Conservation (phyloP, 1,140 invertebrate species). For the Drosophila micromelanica region DNA sequence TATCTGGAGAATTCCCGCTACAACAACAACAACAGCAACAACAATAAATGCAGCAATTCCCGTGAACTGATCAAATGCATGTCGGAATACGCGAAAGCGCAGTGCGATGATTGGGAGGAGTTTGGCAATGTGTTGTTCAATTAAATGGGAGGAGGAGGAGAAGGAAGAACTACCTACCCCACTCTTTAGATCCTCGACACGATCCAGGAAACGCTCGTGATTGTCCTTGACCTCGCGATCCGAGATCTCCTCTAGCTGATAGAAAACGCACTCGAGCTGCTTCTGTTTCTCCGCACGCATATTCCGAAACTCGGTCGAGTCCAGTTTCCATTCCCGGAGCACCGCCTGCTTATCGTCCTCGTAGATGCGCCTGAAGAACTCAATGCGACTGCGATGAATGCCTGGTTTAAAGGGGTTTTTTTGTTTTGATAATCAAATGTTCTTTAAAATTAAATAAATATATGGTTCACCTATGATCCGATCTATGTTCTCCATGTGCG, state of each 20-base stretch:
- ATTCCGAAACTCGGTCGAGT: conserved; percentile 83
- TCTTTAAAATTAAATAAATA: too few relatives aligned
- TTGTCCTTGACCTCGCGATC: conserved; percentile 55
- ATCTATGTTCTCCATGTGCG: conserved; percentile 89
- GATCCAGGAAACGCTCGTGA: conserved; percentile 80
- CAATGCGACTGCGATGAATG: conserved; percentile 85
- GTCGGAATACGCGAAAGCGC: conserved; percentile 85
- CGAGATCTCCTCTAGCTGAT: conserved; percentile 69
- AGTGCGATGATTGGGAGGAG: conserved; percentile 86
- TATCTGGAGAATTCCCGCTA: conserved; percentile 85
- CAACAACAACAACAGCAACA: conserved; percentile 39
- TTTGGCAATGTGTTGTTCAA: conserved; percentile 68
- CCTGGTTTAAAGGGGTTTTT: conserved; percentile 62
- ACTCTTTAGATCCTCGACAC: conserved; percentile 85
- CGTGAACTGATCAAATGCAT: conserved; percentile 85
- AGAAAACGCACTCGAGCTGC: conserved; percentile 77
- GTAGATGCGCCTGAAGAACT: conserved; percentile 86
- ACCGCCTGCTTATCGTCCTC: conserved; percentile 85
- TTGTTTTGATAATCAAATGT: neutral
- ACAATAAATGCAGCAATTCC: conserved; percentile 43
- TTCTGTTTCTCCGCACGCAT: conserved; percentile 79
- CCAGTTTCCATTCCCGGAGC: conserved; percentile 84
- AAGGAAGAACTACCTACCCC: conserved; percentile 73
- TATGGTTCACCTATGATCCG: conserved; percentile 87
- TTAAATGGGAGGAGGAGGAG: neutral